A percentile compares a stretch with the other conserved stretches of the same genome.
Evolutionary conservation across 2,797 vertebrate species (phyloP).

Genomic region (Oreochromis mossambicus): DNA sequence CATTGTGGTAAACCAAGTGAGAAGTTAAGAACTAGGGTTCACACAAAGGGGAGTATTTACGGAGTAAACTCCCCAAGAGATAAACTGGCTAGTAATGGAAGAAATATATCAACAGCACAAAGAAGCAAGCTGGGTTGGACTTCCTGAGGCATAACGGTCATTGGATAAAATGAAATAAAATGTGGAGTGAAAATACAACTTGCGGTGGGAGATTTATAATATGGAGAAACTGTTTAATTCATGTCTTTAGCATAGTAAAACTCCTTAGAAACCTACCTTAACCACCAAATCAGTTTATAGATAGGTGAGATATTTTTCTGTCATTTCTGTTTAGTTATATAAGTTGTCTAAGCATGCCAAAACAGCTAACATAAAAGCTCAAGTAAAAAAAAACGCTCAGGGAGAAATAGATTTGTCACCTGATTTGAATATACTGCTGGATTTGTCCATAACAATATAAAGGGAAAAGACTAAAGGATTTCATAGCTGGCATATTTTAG

Average conservation of each 20-base stretch:
- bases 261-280: background rate
- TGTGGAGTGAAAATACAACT: background rate
- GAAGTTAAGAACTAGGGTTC: background rate
- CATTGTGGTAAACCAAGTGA: background rate
- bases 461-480: background rate
- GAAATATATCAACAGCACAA: background rate
- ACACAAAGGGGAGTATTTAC: background rate
- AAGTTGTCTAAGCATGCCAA: background rate
- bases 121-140: background rate
- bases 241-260: background rate
- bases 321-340: background rate
- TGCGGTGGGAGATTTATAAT: background rate
- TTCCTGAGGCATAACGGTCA: background rate
- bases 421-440: background rate
- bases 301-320: background rate
- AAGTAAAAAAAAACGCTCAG: background rate
- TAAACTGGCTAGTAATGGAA: background rate
- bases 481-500: slow-evolving; percentile 14
- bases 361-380: background rate
- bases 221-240: background rate
- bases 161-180: background rate
- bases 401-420: background rate
- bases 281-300: background rate
- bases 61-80: background rate
- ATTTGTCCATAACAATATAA: background rate